Evolutionary conservation across 2,888 invertebrate species (phyloP), one percentile per base, ranked within the genome.

Genomic region (Didymodactylos carnosus): DNA sequence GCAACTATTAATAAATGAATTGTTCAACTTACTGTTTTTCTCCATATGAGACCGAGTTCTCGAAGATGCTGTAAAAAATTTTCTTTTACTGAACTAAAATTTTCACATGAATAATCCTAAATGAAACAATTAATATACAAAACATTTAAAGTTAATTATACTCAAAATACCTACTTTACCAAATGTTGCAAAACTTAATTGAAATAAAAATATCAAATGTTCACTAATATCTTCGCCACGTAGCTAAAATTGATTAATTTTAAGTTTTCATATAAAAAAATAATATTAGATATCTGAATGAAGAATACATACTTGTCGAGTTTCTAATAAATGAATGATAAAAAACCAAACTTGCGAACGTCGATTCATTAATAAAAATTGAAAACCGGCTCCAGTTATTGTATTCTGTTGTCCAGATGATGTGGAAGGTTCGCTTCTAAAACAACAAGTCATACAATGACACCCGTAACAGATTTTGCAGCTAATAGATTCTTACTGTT

Each of bases 41-140:
- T 94, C 83, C 94, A 97, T 23, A 98, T 93, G 41, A 98, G 88
- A 49, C 98, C 98, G 81, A 98, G 92, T 84, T 98, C 98, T 76
- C 98, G 84, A 71, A 99, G 85, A 85, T 98, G 94, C 82, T 95
- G 94, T 75, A 98, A 84, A 81, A 98, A 94, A 73, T 90, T 88
- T 75, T 91, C 84, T 84, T 94, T 88, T 76, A 90, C 89, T 78
- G 89, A 89, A 79, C 88, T 90, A 89, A 94, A 90, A 3, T 91
- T 92, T 80, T 94, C 94, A 0, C 94, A 94, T 80, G 93, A 93
- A 83, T 97, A 97, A 84, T 94, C 94, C 87, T 62, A 62, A 35
- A 10, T 1, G 0, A 29, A 35, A 10, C 0, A 62, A 49, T 2
- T 27, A 49, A 49, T 19, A 35, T 35, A 35, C 8, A 29, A 23